Evolutionary conservation across 2,797 vertebrate species (phyloP).

Genomic region (Ctenosaura bakeri): DNA sequence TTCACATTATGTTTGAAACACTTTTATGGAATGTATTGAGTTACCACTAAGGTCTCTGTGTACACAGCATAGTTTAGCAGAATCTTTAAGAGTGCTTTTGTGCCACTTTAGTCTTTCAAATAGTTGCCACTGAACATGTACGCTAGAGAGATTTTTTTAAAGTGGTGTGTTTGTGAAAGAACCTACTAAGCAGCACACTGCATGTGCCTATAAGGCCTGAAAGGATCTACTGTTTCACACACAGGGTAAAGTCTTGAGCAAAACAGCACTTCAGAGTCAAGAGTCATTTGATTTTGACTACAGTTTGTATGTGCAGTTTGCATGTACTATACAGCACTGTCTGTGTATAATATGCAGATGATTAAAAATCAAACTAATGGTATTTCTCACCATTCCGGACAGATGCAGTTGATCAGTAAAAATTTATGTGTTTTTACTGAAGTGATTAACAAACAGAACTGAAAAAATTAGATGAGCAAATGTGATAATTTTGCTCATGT

Average conservation of each 20-base stretch:
- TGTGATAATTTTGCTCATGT: too few relatives aligned
- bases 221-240: constrained; percentile 5
- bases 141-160: background rate
- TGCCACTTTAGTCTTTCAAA: constrained; percentile 14
- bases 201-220: background rate
- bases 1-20: background rate
- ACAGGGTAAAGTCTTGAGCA: background rate
- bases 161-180: background rate
- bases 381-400: too few relatives aligned
- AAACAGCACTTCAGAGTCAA: background rate
- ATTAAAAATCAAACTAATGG: too few relatives aligned
- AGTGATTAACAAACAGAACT: too few relatives aligned
- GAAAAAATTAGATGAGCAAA: too few relatives aligned
- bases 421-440: too few relatives aligned
- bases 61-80: constrained; percentile 3
- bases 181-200: background rate
- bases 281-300: background rate
- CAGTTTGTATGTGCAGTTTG: background rate
- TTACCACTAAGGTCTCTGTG: constrained; percentile 8
- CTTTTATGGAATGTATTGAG: background rate
- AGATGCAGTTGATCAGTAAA: too few relatives aligned
- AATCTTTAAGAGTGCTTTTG: background rate
- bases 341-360: too few relatives aligned
- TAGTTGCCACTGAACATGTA: constrained; percentile 1
- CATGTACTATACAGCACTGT: too few relatives aligned